Evolutionary conservation across 2,888 invertebrate genomes (phyloP), one percentile per base, ranked within the genome.

Genomic region (Gymnocheta viridis): DNA sequence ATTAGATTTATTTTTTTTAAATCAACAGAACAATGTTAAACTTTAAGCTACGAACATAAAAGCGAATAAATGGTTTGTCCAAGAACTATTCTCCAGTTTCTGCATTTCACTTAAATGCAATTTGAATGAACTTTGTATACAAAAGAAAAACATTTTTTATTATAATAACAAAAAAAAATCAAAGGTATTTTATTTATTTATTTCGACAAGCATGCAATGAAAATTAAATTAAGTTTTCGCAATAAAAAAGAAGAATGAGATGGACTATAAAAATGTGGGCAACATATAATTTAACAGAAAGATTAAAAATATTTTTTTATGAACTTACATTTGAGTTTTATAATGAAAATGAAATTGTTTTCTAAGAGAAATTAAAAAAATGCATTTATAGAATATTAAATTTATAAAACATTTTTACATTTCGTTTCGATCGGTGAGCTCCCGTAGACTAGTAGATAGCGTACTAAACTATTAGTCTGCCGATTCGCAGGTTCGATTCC

Each of bases 31-130:
- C 35, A 64, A 64, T 66, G 35, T 32, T 47, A 0, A 56, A 66
- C 35, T 69, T 58, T 41, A 60, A 78, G 4, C 22, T 60, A 27
- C 35, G 41, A 44, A 12, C 32, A 67, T 67, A 24, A 29, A 80
- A 56, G 29, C n/a, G 44, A 54, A 73, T 58, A 60, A 69, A 79
- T 67, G 47, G 49, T 81, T 81, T 60, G 60, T 62, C 54, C 27
- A 27, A 41, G 4, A 62, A 38, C n/a, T 41, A 41, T 62, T 62
- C 41, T 62, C 27, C 38, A 41, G 9, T 62, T 62, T 24, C 24
- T 38, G 24, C 27, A 24, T 12, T 41, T 35, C 22, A 56, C 17
- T 60, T 22, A 17, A 60, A 19, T 22, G 58, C 58, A 35, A 35
- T 56, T 56, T 29, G 17, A 32, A 29, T 29, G 29, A 17, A 17